A percentile compares a stretch with the other conserved stretches of the same genome.
phyloP scores from a whole-genome alignment of 1,140 invertebrate species.

The Ceratosolen solmsi region DNA sequence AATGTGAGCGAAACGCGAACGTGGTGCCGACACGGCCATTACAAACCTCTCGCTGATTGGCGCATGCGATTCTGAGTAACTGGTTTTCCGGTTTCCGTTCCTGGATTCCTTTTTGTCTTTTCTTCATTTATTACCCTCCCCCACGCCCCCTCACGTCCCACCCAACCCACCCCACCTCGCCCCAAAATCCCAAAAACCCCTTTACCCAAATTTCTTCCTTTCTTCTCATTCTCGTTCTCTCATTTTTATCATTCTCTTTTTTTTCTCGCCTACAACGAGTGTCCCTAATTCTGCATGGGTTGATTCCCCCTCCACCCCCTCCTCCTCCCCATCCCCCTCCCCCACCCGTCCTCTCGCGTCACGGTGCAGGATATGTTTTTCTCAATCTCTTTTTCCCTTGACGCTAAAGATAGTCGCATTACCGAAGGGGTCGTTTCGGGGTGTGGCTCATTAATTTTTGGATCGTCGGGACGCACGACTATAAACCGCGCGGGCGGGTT shows the following conservation, averaged over 20 bases:
- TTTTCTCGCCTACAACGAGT: constrained; percentile 35
- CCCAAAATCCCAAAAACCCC: too few species aligned
- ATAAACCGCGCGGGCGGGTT: constrained; percentile 52
- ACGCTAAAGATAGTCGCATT: constrained; percentile 52
- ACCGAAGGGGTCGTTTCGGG: constrained; percentile 49
- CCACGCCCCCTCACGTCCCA: too few species aligned
- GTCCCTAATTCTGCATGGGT: constrained; percentile 55
- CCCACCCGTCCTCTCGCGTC: constrained; percentile 66
- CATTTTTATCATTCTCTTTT: background rate
- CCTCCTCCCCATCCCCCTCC: too few species aligned
- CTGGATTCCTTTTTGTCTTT: constrained; percentile 40
- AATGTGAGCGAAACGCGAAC: background rate
- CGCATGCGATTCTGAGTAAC: constrained; percentile 52
- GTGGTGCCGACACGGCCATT: constrained; percentile 12
- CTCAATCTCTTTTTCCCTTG: constrained; percentile 55
- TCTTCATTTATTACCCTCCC: too few species aligned
- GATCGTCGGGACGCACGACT: constrained; percentile 54
- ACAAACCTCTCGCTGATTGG: constrained; percentile 51
- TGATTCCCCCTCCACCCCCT: too few species aligned
- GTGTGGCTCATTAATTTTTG: constrained; percentile 51
- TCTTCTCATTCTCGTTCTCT: constrained; percentile 1
- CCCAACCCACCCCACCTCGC: too few species aligned
- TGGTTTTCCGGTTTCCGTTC: constrained; percentile 49
- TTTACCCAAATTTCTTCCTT: constrained; percentile 17
- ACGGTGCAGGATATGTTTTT: constrained; percentile 70